Evolutionary conservation across 2,888 invertebrate genomes (phyloP), one percentile per base, ranked within the genome.

Genomic region (Uropetala carovei): DNA sequence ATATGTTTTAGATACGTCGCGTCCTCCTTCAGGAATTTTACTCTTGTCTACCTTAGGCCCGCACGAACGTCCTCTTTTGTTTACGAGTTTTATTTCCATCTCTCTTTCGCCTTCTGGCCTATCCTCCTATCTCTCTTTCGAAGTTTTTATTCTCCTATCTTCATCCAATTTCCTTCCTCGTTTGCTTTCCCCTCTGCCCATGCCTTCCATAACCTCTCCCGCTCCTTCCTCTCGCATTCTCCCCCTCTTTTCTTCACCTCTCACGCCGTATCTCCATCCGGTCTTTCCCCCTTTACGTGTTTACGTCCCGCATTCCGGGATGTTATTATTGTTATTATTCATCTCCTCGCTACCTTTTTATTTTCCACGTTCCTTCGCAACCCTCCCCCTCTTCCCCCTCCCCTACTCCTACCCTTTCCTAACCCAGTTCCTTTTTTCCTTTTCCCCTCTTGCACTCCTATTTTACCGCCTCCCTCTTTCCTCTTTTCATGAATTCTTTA

Each of bases 281-380:
- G n/a, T 75, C n/a, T n/a, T 18, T n/a, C 64, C 89, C 43, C 89
- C n/a, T 18, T 43, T 64, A 9, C n/a, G 64, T 11, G n/a, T 89
- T 64, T 89, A 64, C 43, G 18, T 43, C 18, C 18, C 56, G 60
- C 64, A 89, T 89, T 64, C 64, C 89, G 43, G 56, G 64, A 64
- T 64, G 89, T 64, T 89, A 89, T 89, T 89, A 89, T 89, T 89
- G 64, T 89, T 89, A 89, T 89, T 89, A 68, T 89, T 89, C 89
- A 89, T 89, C 60, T 43, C 56, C 64, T 60, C 64, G 89, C 68
- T 64, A 64, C 89, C 89, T 64, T 89, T 75, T 89, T 89, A 89
- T 89, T 60, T 89, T 11, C 27, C 43, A 1, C 43, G 43, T 43
- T 5, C 5, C 43, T 5, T 43, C 43, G 43, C 43, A 43, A 43